Evolutionary conservation across 1,140 invertebrate species (phyloP), one percentile per base, ranked within the genome.

Genomic region (Babylonia areolata): DNA sequence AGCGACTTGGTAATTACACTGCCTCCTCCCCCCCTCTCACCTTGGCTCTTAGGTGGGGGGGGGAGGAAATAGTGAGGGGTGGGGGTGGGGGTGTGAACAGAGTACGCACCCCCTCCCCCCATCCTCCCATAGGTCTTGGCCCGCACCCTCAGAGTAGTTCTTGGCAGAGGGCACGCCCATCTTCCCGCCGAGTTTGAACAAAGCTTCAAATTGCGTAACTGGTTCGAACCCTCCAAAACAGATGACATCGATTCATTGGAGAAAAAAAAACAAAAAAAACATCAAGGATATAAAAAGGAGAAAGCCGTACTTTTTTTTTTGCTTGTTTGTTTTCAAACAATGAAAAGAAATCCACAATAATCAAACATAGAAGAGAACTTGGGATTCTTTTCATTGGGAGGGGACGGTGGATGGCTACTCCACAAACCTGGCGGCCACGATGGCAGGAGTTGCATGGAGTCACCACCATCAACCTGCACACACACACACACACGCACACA

Each of bases 161-260:
- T 64, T 64, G 58, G 17, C 28, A 23, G 17, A 64, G 17, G 58
- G 58, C 58, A 6, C 58, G 20, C 58, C 58, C 58, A 64, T 64
- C 58, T 64, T 64, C 58, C 58, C 58, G 58, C 58, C 58, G 58
- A 64, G 58, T 64, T 64, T 64, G 58, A 64, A 64, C 58, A 64
- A 64, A 64, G 58, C 58, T 64, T 64, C 58, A 64, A 12, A 23
- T 64, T 64, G 58, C 58, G 58, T 64, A 64, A 64, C 58, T 64
- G 58, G 58, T 64, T 64, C 58, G 58, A 64, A 12, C 58, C 58
- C 23, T 64, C 28, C 46, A 51, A 51, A 51, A 51, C 46, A 51
- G 46, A 15, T 5, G 46, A 17, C 17, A 17, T 17, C 17, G 46
- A n/a, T 51, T 51, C 46, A 35, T 84, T 37, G 37, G 3, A 46